Percentiles rank a stretch among this genome's conserved stretches.
Conservation (phyloP, 2,797 vertebrate species). For the Crocidura indochinensis region DNA sequence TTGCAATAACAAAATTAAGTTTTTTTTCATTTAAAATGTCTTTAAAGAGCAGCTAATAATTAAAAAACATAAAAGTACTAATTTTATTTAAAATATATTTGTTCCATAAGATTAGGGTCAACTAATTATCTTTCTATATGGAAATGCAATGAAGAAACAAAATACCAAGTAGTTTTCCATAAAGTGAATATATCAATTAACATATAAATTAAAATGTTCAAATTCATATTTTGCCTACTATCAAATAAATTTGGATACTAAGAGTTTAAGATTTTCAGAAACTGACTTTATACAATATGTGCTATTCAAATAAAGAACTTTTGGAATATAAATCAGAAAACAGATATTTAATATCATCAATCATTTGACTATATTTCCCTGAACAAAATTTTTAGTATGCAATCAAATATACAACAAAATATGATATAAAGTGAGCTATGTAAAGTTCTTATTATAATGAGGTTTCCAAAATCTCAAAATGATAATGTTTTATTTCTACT, state of each 20-base stretch:
- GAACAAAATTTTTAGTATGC: not conserved
- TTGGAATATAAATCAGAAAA: not conserved
- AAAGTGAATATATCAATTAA: not conserved
- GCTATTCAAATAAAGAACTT: not conserved
- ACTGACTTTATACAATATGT: not conserved
- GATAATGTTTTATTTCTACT: not conserved
- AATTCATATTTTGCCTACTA: not conserved
- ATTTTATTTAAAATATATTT: not conserved
- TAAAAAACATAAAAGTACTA: not conserved
- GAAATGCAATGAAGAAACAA: not conserved
- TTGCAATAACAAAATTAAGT: not conserved
- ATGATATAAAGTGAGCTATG: not conserved
- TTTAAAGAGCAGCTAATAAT: not conserved
- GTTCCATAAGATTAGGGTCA: not conserved
- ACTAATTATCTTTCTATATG: not conserved
- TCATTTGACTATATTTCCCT: constrained; percentile 16
- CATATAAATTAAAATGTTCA: not conserved
- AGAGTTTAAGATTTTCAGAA: constrained; percentile 20
- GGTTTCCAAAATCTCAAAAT: not conserved
- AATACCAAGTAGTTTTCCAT: not conserved
- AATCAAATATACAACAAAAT: constrained; percentile 4
- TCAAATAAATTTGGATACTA: not conserved
- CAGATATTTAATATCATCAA: not conserved
- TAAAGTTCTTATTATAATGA: not conserved
- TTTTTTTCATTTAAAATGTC: not conserved